These are phyloP conservation scores for Geotrupes spiniger DNA, from an alignment of 2,888 invertebrate species.

Conservation along the genomic window DNA sequence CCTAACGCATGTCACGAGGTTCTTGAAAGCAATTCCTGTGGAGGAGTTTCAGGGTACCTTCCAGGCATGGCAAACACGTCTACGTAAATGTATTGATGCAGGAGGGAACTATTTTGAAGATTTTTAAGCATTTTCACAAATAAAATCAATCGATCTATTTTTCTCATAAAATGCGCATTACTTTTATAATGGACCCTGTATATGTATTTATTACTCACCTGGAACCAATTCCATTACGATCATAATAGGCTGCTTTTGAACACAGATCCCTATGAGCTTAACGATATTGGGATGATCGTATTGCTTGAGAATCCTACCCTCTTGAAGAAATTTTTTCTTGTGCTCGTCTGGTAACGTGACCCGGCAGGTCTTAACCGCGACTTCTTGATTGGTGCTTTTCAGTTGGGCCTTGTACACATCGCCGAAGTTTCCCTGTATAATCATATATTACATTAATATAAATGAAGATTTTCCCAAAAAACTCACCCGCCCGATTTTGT, in stretches of 20 bases:
- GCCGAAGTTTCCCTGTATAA: constrained; percentile 88
- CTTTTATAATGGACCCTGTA: too few relatives aligned
- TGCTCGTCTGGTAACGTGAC: constrained; percentile 91
- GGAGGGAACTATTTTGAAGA: too few relatives aligned
- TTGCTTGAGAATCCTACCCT: constrained; percentile 92
- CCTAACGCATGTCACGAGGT: too few relatives aligned
- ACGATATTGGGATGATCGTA: constrained; percentile 97
- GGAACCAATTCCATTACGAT: constrained; percentile 97
- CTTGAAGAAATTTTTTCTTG: constrained; percentile 91
- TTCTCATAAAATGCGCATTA: too few relatives aligned
- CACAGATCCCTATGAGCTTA: constrained; percentile 93
- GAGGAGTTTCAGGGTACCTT: too few relatives aligned
- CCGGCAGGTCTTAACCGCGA: constrained; percentile 94
- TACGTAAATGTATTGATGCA: too few relatives aligned
- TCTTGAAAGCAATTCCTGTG: too few relatives aligned
- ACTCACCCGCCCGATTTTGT: constrained; percentile 89
- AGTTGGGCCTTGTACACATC: constrained; percentile 93
- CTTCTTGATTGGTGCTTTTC: constrained; percentile 78
- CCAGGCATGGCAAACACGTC: too few relatives aligned
- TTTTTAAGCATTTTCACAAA: too few relatives aligned
- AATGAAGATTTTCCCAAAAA: not conserved
- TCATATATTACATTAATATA: constrained; percentile 9
- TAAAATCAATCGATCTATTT: too few relatives aligned
- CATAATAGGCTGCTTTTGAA: constrained; percentile 98
- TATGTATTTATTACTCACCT: constrained; percentile 50